Percentiles rank a stretch among this genome's conserved stretches.
Evolutionary conservation across 2,888 invertebrate genomes (phyloP).

Genomic region (Agrochola lota): DNA sequence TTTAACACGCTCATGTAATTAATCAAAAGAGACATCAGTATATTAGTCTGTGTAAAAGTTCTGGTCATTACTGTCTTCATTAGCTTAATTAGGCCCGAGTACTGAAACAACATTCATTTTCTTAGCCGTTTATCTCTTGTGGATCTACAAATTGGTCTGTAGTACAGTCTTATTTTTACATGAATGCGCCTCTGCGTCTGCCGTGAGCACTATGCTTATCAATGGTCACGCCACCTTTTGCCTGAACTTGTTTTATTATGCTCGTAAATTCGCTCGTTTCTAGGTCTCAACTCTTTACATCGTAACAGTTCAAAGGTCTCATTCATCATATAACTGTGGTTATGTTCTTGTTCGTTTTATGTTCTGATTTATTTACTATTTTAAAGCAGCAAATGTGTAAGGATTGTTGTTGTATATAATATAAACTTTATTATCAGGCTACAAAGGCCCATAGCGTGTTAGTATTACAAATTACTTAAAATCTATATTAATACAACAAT

Average conservation of each 20-base stretch:
- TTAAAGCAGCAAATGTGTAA: background rate
- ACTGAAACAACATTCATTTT: conserved; percentile 40
- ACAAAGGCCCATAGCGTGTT: too few relatives aligned
- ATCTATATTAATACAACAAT: too few relatives aligned
- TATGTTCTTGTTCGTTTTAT: conserved; percentile 35
- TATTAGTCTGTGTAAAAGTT: conserved; percentile 21
- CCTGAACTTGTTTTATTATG: conserved; percentile 57
- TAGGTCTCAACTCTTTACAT: conserved; percentile 55
- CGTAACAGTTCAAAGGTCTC: conserved; percentile 53
- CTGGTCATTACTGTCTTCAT: conserved; percentile 31
- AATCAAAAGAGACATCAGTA: conserved; percentile 31
- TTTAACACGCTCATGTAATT: conserved; percentile 27
- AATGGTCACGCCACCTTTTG: conserved; percentile 59
- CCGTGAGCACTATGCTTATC: conserved; percentile 64
- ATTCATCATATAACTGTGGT: conserved; percentile 36
- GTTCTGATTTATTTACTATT: conserved; percentile 37
- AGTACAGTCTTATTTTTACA: conserved; percentile 49
- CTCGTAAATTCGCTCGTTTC: conserved; percentile 56
- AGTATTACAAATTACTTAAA: too few relatives aligned
- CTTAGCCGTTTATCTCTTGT: conserved; percentile 46
- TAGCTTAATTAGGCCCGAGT: conserved; percentile 51
- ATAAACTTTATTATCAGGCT: too few relatives aligned
- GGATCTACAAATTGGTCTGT: conserved; percentile 55
- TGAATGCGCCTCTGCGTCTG: conserved; percentile 65
- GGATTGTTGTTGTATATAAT: background rate